Evolutionary conservation across 1,140 invertebrate species (phyloP).

Genomic region (Mycetomoellerius zeteki): DNA sequence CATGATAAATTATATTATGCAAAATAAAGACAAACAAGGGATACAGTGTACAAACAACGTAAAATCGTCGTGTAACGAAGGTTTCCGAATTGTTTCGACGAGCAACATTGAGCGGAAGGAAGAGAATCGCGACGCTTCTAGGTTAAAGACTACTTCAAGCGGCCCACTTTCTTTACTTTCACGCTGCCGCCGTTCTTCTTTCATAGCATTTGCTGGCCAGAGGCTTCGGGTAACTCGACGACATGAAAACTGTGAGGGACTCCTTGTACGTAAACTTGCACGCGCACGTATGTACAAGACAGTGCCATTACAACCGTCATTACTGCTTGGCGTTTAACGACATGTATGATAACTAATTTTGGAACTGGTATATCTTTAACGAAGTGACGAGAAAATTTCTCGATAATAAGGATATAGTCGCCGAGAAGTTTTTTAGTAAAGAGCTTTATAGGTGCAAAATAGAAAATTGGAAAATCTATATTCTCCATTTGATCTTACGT

Average conservation of each 20-base stretch:
- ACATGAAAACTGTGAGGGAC: constrained; percentile 44
- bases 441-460: not conserved
- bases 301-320: not conserved
- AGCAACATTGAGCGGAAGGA: constrained; percentile 49
- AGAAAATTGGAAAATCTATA: not conserved
- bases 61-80: not conserved
- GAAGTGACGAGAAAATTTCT: not conserved
- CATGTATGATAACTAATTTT: constrained; percentile 20
- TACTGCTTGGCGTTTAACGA: not conserved
- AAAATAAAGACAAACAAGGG: not conserved
- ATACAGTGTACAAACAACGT: not conserved
- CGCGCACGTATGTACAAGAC: not conserved
- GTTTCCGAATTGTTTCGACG: constrained; percentile 43
- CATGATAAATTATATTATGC: not conserved
- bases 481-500: not conserved
- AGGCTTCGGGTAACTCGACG: constrained; percentile 68
- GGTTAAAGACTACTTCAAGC: constrained; percentile 73
- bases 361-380: not conserved
- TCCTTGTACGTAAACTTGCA: constrained; percentile 43
- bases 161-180: constrained; percentile 82
- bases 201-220: constrained; percentile 64
- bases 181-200: constrained; percentile 75
- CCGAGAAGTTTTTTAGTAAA: not conserved
- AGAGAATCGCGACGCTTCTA: constrained; percentile 62
- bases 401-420: not conserved